Conservation (phyloP, 2,797 vertebrate genomes). For the Epinephelus coioides region DNA sequence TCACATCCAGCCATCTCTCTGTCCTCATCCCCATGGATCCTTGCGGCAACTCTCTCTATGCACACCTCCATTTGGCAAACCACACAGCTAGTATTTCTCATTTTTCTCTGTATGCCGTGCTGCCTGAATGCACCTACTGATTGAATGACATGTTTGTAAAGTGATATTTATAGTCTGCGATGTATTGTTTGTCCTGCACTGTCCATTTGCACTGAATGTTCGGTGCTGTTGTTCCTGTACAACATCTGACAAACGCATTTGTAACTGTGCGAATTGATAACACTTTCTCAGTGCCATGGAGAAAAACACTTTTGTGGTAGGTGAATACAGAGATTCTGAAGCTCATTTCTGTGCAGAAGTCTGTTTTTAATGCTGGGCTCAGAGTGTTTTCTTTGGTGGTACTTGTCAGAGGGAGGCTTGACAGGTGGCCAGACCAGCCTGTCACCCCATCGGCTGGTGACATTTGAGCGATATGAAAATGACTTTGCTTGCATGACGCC, state of each 20-base stretch:
- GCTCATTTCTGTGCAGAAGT: conserved; percentile 25
- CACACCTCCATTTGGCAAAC: conserved; percentile 55
- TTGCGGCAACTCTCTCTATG: conserved; percentile 33
- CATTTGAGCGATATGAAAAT: conserved; percentile 83
- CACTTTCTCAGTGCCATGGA: background rate
- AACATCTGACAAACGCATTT: conserved; percentile 22
- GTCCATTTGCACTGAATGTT: conserved; percentile 30
- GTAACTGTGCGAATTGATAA: conserved; percentile 9
- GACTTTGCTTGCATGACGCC: conserved; percentile 66
- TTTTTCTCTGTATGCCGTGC: conserved; percentile 31
- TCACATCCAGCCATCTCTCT: conserved; percentile 26
- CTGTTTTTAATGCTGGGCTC: conserved; percentile 33
- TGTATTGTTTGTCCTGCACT: conserved; percentile 52
- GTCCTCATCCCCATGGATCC: conserved; percentile 26
- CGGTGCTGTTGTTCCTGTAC: conserved; percentile 16
- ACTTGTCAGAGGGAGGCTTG: conserved; percentile 62
- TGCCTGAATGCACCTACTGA: conserved; percentile 49
- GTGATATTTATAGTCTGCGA: conserved; percentile 45
- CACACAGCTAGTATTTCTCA: conserved; percentile 44
- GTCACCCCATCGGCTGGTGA: conserved; percentile 72
- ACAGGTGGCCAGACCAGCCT: conserved; percentile 74
- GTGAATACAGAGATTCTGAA: conserved; percentile 27
- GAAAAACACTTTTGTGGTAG: conserved; percentile 8
- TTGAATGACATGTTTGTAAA: conserved; percentile 64
- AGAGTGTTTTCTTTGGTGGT: conserved; percentile 46